Evolutionary conservation across 2,113 vertebrate species (phyloP).

Genomic region (Rutilus rutilus): DNA sequence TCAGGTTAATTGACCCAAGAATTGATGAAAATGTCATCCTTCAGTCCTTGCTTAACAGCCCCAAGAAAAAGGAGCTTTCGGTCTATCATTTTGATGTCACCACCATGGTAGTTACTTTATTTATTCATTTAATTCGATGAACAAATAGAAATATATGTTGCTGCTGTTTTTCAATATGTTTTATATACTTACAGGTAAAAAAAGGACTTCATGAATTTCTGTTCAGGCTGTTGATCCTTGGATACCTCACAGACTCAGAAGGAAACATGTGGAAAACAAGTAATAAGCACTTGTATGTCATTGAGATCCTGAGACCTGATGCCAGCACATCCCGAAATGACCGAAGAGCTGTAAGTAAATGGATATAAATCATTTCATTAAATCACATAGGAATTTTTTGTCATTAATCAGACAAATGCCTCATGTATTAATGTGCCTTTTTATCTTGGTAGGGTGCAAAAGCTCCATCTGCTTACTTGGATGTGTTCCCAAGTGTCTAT

Average conservation of each 20-base stretch:
- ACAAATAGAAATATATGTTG: background rate
- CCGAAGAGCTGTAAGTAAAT: constrained; percentile 70
- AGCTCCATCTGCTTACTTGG: constrained; percentile 73
- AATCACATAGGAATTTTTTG: background rate
- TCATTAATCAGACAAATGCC: background rate
- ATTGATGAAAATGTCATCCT: constrained; percentile 86
- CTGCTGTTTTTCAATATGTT: background rate
- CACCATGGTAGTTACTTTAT: constrained; percentile 84
- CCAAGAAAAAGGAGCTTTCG: constrained; percentile 67
- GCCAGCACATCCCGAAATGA: constrained; percentile 53
- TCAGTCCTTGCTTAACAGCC: constrained; percentile 71
- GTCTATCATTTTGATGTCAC: constrained; percentile 93
- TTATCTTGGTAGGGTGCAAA: constrained; percentile 59
- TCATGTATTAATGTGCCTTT: constrained; percentile 33
- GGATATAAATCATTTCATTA: background rate
- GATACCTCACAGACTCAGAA: constrained; percentile 82
- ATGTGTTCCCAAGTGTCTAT: constrained; percentile 87
- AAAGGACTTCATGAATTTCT: constrained; percentile 87
- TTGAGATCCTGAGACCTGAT: constrained; percentile 83
- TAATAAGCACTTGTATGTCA: constrained; percentile 83
- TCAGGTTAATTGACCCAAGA: constrained; percentile 83
- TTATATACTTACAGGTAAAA: constrained; percentile 76
- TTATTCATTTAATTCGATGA: background rate
- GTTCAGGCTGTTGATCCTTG: constrained; percentile 89
- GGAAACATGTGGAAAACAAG: constrained; percentile 90